Conservation (phyloP, 2,888 invertebrate genomes). For the Tipula unca region DNA sequence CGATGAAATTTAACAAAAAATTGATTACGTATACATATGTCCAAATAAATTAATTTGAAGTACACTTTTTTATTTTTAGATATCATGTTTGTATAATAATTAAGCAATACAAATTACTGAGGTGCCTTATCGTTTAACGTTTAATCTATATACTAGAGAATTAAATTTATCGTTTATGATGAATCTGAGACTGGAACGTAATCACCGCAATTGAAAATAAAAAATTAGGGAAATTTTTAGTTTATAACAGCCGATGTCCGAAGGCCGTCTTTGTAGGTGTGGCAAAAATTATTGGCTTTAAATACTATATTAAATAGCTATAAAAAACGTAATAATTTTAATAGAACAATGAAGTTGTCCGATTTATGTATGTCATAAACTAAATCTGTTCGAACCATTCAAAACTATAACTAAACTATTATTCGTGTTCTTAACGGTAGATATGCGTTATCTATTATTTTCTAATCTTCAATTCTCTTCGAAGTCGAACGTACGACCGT, state of each 20-base stretch:
- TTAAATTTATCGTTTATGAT: neutral
- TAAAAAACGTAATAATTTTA: too few relatives aligned
- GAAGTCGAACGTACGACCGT: too few relatives aligned
- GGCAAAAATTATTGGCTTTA: too few relatives aligned
- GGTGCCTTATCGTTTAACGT: neutral
- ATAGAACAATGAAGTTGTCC: too few relatives aligned
- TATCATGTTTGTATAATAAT: neutral
- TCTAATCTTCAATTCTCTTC: too few relatives aligned
- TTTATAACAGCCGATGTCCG: neutral
- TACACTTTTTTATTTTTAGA: neutral
- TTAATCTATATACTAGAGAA: neutral
- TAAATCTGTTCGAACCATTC: too few relatives aligned
- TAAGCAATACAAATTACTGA: neutral
- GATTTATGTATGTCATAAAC: too few relatives aligned
- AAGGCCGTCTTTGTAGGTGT: neutral
- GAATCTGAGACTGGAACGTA: neutral
- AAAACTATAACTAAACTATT: too few relatives aligned
- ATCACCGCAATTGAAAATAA: too few relatives aligned
- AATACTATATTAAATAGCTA: too few relatives aligned
- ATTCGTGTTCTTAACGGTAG: too few relatives aligned
- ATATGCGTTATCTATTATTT: too few relatives aligned
- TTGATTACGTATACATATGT: neutral
- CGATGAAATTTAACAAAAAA: neutral
- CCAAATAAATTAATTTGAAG: neutral
- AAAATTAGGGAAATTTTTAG: neutral